A percentile compares a stretch with the other conserved stretches of the same genome.
Conservation (phyloP, 2,797 vertebrate species). For the Petrocephalus schoutedeni region DNA sequence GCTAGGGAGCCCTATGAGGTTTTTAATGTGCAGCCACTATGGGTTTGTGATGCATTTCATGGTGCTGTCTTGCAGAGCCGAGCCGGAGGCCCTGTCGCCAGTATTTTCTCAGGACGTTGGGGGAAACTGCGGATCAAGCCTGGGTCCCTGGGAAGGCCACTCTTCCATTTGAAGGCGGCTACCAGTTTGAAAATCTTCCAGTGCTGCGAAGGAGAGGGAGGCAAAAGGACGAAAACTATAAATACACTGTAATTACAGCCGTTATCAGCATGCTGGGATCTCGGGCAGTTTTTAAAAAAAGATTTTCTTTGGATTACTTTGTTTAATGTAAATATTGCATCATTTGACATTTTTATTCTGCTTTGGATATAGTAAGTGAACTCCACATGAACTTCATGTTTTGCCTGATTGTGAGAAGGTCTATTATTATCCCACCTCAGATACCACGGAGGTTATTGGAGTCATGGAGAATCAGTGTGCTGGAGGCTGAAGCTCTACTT, state of each 20-base stretch:
- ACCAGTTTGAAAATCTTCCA: conserved; percentile 89
- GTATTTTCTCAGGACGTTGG: conserved; percentile 86
- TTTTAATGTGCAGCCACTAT: background rate
- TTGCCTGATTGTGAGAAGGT: background rate
- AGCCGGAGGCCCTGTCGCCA: conserved; percentile 79
- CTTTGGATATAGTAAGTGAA: background rate
- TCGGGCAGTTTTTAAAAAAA: background rate
- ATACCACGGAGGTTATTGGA: conserved; percentile 86
- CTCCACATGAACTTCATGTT: background rate
- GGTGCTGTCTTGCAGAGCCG: conserved; percentile 53
- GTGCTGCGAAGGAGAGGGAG: conserved; percentile 81
- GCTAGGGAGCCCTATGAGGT: background rate
- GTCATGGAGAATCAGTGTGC: conserved; percentile 85
- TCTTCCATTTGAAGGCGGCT: conserved; percentile 82
- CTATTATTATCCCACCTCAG: conserved; percentile 49
- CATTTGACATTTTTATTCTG: background rate
- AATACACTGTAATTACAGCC: conserved; percentile 71
- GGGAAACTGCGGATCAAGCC: conserved; percentile 75
- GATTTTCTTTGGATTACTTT: background rate
- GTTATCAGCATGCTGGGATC: background rate
- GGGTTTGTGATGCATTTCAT: background rate
- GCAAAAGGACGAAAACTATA: conserved; percentile 88
- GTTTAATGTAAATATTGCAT: background rate
- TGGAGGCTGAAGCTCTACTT: conserved; percentile 78
- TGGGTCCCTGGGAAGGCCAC: conserved; percentile 85